A percentile compares a stretch with the other conserved stretches of the same genome.
These are phyloP conservation scores for Asobara japonica DNA, from an alignment of 1,140 invertebrate species.

Conservation along the genomic window DNA sequence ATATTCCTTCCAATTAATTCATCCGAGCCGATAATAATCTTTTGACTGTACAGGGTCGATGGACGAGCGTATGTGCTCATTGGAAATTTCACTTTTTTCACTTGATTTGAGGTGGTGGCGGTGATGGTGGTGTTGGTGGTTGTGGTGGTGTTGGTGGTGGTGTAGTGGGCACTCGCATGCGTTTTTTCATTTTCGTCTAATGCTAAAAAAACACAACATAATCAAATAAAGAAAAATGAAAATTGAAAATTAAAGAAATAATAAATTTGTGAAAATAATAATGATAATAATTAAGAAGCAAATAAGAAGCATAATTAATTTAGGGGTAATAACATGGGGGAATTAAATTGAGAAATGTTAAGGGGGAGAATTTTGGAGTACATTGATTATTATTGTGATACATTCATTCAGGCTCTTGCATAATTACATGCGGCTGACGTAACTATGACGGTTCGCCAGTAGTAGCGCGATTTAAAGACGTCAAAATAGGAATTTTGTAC, in stretches of 20 bases:
- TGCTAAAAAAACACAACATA: constrained; percentile 64
- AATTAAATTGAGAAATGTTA: background rate
- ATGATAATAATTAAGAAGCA: too few relatives aligned
- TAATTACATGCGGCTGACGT: background rate
- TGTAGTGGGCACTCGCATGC: constrained; percentile 63
- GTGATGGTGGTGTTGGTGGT: too few relatives aligned
- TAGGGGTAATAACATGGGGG: background rate
- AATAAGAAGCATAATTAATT: background rate
- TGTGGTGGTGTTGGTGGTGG: constrained; percentile 56
- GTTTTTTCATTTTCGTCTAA: constrained; percentile 64
- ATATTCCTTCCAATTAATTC: constrained; percentile 60
- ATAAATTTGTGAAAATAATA: background rate
- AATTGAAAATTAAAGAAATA: constrained; percentile 50
- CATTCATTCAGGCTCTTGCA: background rate
- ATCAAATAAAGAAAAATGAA: constrained; percentile 62
- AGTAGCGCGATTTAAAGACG: too few relatives aligned
- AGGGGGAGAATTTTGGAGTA: background rate
- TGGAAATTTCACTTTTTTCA: constrained; percentile 61
- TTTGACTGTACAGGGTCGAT: constrained; percentile 62
- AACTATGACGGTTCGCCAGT: too few relatives aligned
- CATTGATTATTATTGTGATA: background rate
- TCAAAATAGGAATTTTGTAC: background rate
- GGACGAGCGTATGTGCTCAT: constrained; percentile 61
- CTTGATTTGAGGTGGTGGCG: constrained; percentile 55
- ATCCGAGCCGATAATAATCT: constrained; percentile 64